phyloP scores from a whole-genome alignment of 2,888 invertebrate genomes.

The Sycophila texana region DNA sequence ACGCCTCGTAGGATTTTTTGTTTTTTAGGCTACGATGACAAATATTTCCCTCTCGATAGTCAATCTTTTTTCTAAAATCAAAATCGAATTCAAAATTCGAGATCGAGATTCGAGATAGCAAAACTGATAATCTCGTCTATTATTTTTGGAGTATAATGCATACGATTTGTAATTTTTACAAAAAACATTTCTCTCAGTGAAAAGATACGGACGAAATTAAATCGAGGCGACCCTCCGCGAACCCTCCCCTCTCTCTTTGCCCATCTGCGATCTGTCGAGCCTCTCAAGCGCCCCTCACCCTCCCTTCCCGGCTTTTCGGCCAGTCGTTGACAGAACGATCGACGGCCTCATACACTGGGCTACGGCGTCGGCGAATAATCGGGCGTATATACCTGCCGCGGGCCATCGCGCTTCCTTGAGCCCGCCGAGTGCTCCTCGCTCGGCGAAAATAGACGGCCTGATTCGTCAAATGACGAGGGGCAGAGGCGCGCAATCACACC shows the following conservation, averaged over 20 bases:
- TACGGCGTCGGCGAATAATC: background rate
- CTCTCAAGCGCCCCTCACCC: background rate
- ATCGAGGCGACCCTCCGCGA: conserved; percentile 8
- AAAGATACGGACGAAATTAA: conserved; percentile 18
- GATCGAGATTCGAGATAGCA: too few relatives aligned
- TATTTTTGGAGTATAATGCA: too few relatives aligned
- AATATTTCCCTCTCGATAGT: too few relatives aligned
- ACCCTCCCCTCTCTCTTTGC: conserved; percentile 14
- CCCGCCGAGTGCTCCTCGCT: conserved; percentile 21
- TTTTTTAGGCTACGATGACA: too few relatives aligned
- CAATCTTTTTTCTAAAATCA: too few relatives aligned
- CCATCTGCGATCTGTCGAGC: conserved; percentile 3
- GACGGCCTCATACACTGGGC: conserved; percentile 11
- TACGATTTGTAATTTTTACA: too few relatives aligned
- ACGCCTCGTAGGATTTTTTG: too few relatives aligned
- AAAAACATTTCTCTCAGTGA: too few relatives aligned
- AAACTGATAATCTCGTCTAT: too few relatives aligned
- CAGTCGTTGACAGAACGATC: conserved; percentile 41
- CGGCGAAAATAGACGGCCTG: conserved; percentile 65
- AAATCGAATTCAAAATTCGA: too few relatives aligned
- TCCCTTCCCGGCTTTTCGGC: background rate
- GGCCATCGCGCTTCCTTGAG: background rate
- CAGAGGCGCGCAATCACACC: conserved; percentile 62
- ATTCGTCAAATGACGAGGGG: conserved; percentile 60
- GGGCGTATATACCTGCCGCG: too few relatives aligned